phyloP scores from a whole-genome alignment of 2,797 vertebrate species.

The Sarcoramphus papa region DNA sequence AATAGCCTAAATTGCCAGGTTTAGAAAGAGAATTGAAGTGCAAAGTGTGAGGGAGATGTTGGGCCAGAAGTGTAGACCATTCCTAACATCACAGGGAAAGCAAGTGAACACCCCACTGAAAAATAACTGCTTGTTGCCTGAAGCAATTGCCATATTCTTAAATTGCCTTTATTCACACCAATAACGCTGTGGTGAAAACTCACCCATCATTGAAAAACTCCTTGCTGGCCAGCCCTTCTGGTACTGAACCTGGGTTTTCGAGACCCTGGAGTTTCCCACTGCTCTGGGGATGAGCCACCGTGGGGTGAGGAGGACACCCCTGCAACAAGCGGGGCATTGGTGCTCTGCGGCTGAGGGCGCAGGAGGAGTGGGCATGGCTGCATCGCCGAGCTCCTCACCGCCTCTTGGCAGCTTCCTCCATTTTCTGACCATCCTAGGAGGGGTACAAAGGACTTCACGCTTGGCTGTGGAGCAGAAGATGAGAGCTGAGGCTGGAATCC shows the following conservation, averaged over 20 bases:
- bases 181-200: neutral
- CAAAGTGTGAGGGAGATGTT: neutral
- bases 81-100: neutral
- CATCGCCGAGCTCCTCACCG: neutral
- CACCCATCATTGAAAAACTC: neutral
- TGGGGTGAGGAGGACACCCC: neutral
- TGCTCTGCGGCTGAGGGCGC: fast-evolving
- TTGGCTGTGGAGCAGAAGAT: neutral
- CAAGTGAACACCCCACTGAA: neutral
- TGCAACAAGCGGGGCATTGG: fast-evolving
- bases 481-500: neutral
- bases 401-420: fast-evolving
- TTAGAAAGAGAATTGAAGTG: neutral
- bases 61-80: neutral
- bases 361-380: too few species aligned
- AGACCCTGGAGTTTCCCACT: neutral
- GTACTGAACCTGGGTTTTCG: neutral
- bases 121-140: neutral
- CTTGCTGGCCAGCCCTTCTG: neutral
- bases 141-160: neutral
- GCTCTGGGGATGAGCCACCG: fast-evolving
- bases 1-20: neutral
- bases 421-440: neutral
- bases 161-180: neutral
- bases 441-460: fast-evolving